These are phyloP conservation scores for Malurus cyaneus DNA, from an alignment of 2,113 vertebrate genomes.

Conservation along the genomic window DNA sequence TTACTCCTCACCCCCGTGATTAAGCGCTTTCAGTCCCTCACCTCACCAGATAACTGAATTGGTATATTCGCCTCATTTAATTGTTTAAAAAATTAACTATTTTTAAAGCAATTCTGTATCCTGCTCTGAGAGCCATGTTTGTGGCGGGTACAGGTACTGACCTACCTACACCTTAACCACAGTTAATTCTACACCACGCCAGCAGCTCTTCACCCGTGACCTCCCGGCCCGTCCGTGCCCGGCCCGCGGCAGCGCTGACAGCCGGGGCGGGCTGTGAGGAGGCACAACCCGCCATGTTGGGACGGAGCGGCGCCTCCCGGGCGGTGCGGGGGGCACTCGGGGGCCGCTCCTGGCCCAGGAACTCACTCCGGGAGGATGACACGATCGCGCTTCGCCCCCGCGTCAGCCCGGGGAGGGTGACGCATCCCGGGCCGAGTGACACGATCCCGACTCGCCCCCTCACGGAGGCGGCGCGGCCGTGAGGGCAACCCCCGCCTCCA, in stretches of 20 bases:
- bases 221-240: neutral
- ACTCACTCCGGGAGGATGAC: accelerated
- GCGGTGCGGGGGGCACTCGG: too few relatives aligned
- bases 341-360: neutral
- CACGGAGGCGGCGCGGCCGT: neutral
- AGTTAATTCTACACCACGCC: neutral
- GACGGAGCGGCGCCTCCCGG: neutral
- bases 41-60: accelerated
- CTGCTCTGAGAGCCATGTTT: neutral
- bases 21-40: neutral
- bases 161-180: neutral
- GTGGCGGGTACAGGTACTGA: too few relatives aligned
- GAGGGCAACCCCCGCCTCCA: neutral
- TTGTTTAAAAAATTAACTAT: neutral
- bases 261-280: accelerated
- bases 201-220: neutral
- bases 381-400: accelerated
- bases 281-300: neutral
- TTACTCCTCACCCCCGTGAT: accelerated
- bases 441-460: neutral
- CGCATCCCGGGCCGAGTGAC: neutral
- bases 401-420: neutral
- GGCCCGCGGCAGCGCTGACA: neutral
- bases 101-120: neutral
- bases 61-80: neutral